Percentiles rank a stretch among this genome's conserved stretches.
These are phyloP conservation scores for Heliconius hewitsoni DNA, from an alignment of 1,140 invertebrate genomes.

Conservation along the genomic window DNA sequence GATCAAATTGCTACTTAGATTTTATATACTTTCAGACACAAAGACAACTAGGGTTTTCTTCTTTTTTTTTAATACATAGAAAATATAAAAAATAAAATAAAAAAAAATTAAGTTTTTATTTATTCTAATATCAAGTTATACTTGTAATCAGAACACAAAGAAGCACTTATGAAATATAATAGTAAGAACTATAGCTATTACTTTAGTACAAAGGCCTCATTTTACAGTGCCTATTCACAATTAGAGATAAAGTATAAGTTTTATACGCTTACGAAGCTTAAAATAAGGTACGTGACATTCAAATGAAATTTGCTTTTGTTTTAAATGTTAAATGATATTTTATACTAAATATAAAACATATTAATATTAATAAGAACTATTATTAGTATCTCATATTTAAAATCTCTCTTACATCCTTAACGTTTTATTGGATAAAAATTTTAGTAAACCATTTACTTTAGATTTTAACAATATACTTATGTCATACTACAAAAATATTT, in stretches of 20 bases:
- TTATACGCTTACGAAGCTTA: conserved; percentile 7
- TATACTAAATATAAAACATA: too few species aligned
- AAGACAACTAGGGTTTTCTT: background rate
- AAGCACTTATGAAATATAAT: conserved; percentile 17
- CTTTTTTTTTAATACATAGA: background rate
- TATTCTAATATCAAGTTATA: too few species aligned
- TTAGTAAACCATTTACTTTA: too few species aligned
- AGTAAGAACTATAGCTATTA: conserved; percentile 28
- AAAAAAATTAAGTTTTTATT: too few species aligned
- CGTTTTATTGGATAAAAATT: too few species aligned
- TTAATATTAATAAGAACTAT: too few species aligned
- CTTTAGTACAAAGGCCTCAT: conserved; percentile 22
- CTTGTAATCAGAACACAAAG: conserved; percentile 5
- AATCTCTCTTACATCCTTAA: too few species aligned
- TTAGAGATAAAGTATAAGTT: background rate
- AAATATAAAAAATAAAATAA: too few species aligned
- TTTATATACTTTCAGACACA: background rate
- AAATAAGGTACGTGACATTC: background rate
- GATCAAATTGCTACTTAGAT: too few species aligned
- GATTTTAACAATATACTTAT: too few species aligned
- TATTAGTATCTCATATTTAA: too few species aligned
- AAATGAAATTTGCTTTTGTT: conserved; percentile 2
- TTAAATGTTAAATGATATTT: background rate
- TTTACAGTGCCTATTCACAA: conserved; percentile 12
- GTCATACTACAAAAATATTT: too few species aligned